Percentiles rank a stretch among this genome's conserved stretches.
phyloP scores from a whole-genome alignment of 2,888 invertebrate species.

The Lottia scabra region DNA sequence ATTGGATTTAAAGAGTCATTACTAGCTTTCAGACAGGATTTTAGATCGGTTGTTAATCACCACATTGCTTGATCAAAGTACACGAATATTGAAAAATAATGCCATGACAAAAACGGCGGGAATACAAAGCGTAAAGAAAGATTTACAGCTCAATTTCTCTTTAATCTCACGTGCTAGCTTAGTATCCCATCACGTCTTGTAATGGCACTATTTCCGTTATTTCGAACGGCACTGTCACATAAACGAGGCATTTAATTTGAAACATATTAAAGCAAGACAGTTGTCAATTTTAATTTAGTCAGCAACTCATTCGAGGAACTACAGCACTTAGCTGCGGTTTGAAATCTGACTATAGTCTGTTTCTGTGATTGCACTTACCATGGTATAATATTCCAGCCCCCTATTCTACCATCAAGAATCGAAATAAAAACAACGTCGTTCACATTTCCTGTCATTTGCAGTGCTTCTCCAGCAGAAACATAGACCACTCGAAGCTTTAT shows the following conservation, averaged over 20 bases:
- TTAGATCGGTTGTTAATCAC: no score
- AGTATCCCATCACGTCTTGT: conserved; percentile 4
- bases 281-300: conserved; percentile 7
- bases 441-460: no score
- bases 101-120: background rate
- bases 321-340: background rate
- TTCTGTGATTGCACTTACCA: background rate
- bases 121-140: conserved; percentile 4
- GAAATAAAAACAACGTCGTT: no score
- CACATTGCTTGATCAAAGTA: background rate
- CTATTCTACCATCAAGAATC: no score
- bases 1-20: no score
- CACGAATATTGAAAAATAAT: background rate
- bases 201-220: conserved; percentile 6
- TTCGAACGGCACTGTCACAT: background rate
- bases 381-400: no score
- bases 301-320: background rate
- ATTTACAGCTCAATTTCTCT: conserved; percentile 6
- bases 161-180: conserved; percentile 7
- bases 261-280: conserved; percentile 5
- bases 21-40: no score
- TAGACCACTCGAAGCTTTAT: no score
- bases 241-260: conserved; percentile 6
- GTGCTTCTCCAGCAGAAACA: no score
- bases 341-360: background rate